Evolutionary conservation across 2,888 invertebrate species (phyloP).

Genomic region (Drosophila aldrichi): DNA sequence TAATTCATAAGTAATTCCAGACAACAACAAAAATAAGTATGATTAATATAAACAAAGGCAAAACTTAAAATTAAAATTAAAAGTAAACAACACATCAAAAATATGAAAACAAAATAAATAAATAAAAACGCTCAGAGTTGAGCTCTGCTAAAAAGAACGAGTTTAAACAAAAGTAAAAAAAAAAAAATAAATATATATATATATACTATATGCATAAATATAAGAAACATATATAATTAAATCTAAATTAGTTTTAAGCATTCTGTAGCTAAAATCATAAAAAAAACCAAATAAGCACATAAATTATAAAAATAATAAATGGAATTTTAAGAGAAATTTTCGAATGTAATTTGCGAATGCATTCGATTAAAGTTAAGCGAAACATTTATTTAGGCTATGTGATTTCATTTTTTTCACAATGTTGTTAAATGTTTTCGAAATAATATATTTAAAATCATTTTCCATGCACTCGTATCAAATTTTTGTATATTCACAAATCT

Average conservation of each 20-base stretch:
- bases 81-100: slow-evolving; percentile 16
- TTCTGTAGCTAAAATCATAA: slow-evolving; percentile 41
- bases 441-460: slow-evolving; percentile 24
- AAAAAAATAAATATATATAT: background rate
- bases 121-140: slow-evolving; percentile 9
- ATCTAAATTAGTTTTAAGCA: slow-evolving; percentile 47
- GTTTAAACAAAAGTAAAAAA: slow-evolving; percentile 18
- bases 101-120: slow-evolving; percentile 24
- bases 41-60: slow-evolving; percentile 17
- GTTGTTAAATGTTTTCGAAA: slow-evolving; percentile 21
- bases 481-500: slow-evolving; percentile 17
- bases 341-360: slow-evolving; percentile 16
- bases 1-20: slow-evolving; percentile 58
- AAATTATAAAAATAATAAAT: slow-evolving; percentile 9
- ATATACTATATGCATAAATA: slow-evolving; percentile 4
- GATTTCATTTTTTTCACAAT: slow-evolving; percentile 28
- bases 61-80: slow-evolving; percentile 14
- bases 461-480: slow-evolving; percentile 42
- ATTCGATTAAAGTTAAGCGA: slow-evolving; percentile 9
- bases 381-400: slow-evolving; percentile 31
- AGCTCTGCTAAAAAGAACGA: slow-evolving; percentile 30
- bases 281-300: slow-evolving; percentile 27
- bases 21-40: slow-evolving; percentile 18
- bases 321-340: slow-evolving; percentile 28
- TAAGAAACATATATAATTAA: slow-evolving; percentile 17